Evolutionary conservation across 1,140 invertebrate genomes (phyloP), one percentile per base, ranked within the genome.

Genomic region (Drosophila virilis): DNA sequence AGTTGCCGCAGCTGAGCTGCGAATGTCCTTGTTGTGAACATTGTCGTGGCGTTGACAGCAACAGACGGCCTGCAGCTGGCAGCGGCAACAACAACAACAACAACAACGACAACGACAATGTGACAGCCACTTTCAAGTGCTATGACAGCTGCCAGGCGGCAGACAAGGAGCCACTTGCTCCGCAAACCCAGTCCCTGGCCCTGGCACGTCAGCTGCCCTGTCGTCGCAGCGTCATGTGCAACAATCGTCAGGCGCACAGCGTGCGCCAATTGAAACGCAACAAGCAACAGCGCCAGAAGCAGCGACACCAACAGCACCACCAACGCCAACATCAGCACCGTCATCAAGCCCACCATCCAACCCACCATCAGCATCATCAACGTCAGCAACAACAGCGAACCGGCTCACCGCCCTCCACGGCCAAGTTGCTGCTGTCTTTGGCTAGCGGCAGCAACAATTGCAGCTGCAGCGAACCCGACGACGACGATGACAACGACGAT

Each of bases 261-360:
- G 80, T 91, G 69, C 80, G 90, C n/a, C 79, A 81, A 55, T 52
- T 91, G 72, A 91, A 91, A 60, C 86, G 86, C 22, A 74, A 60
- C 45, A 71, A 84, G 46, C 72, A 91, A 59, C 76, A 86, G 8
- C 66, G 68, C 8, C 83, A 90, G 65, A 69, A 82, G 60, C 75
- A 85, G 22, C 73, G 54, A 9, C 51, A 62, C 6, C 57, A 72
- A 55, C 59, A 48, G n/a, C 48, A 64, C n/a, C 62, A 43, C 32
- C 65, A 51, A 3, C 46, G 65, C 0, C 65, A 73, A 9, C 54
- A 65, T 15, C 61, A 74, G 33, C 52, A 28, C 1, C 52, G 38
- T 3, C 45, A 58, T 6, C 55, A 52, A 28, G 2, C 22, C 4
- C 48, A 64, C n/a, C 62, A 43, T 28, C 65, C 42, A 3, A 42